These are phyloP conservation scores for Hiodon tergisus DNA, from an alignment of 2,113 vertebrate species.

Conservation along the genomic window DNA sequence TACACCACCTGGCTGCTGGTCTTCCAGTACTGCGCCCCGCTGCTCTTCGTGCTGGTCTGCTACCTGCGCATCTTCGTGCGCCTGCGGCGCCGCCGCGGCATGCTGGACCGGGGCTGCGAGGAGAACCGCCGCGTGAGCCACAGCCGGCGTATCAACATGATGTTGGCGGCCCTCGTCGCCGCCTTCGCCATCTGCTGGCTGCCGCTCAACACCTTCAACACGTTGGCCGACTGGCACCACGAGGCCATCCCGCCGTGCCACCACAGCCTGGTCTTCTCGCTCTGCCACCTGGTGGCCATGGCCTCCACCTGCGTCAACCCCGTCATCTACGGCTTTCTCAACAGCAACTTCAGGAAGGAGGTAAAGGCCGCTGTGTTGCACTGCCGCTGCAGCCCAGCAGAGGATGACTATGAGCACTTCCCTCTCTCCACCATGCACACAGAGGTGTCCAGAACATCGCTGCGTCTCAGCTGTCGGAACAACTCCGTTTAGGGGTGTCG, in stretches of 20 bases:
- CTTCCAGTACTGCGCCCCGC: conserved; percentile 78
- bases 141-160: conserved; percentile 70
- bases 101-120: conserved; percentile 60
- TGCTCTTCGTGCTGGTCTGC: conserved; percentile 77
- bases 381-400: conserved; percentile 60
- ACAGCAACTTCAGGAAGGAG: conserved; percentile 87
- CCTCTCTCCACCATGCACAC: conserved; percentile 79
- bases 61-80: conserved; percentile 76
- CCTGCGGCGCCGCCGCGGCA: conserved; percentile 65
- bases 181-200: conserved; percentile 85
- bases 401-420: conserved; percentile 67
- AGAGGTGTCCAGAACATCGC: conserved; percentile 71
- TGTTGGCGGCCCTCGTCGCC: conserved; percentile 74
- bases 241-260: conserved; percentile 75
- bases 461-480: conserved; percentile 57
- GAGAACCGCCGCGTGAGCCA: conserved; percentile 58
- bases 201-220: conserved; percentile 85
- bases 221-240: conserved; percentile 82
- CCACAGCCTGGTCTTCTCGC: conserved; percentile 80
- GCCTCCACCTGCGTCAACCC: conserved; percentile 88
- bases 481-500: conserved; percentile 50
- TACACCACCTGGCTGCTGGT: conserved; percentile 79
- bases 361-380: conserved; percentile 69
- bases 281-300: conserved; percentile 89
- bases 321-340: conserved; percentile 88